A percentile compares a stretch with the other conserved stretches of the same genome.
Evolutionary conservation across 1,140 invertebrate species (phyloP).

Genomic region (Drosophila sp.): DNA sequence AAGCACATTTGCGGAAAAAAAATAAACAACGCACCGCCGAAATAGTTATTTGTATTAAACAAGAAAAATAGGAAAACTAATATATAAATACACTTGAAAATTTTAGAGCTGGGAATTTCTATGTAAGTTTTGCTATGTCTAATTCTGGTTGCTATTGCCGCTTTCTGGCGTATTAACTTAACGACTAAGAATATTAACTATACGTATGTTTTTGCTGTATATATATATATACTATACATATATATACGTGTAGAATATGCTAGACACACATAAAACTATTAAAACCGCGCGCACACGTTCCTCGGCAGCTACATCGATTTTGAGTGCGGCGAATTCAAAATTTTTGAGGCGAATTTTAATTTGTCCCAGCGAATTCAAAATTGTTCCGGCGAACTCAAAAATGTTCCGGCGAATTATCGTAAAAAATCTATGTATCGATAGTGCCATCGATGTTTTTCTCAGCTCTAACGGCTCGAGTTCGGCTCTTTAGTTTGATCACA

Average conservation of each 20-base stretch:
- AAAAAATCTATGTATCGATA: no score
- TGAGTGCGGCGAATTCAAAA: not conserved
- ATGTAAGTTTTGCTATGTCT: conserved; percentile 10
- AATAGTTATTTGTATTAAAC: not conserved
- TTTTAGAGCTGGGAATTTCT: conserved; percentile 18
- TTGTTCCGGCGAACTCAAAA: no score
- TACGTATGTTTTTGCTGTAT: conserved; percentile 28
- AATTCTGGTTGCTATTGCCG: conserved; percentile 3
- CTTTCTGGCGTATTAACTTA: conserved; percentile 15
- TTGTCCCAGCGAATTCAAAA: no score
- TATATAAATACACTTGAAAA: conserved; percentile 17
- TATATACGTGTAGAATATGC: conserved; percentile 1
- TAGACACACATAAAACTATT: conserved; percentile 9
- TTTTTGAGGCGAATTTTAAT: no score
- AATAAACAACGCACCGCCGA: conserved; percentile 13
- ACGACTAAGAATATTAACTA: conserved; percentile 30
- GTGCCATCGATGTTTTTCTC: no score
- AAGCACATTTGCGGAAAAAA: conserved; percentile 17
- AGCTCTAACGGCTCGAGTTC: no score
- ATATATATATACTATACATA: conserved; percentile 20
- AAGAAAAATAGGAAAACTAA: conserved; percentile 2
- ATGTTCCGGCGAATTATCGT: no score
- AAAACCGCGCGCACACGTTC: conserved; percentile 11
- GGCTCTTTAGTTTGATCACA: no score
- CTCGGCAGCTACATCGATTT: conserved; percentile 1